A percentile compares a stretch with the other conserved stretches of the same genome.
These are phyloP conservation scores for Pseudeuparius sepicola DNA, from an alignment of 2,888 invertebrate genomes.

Conservation along the genomic window DNA sequence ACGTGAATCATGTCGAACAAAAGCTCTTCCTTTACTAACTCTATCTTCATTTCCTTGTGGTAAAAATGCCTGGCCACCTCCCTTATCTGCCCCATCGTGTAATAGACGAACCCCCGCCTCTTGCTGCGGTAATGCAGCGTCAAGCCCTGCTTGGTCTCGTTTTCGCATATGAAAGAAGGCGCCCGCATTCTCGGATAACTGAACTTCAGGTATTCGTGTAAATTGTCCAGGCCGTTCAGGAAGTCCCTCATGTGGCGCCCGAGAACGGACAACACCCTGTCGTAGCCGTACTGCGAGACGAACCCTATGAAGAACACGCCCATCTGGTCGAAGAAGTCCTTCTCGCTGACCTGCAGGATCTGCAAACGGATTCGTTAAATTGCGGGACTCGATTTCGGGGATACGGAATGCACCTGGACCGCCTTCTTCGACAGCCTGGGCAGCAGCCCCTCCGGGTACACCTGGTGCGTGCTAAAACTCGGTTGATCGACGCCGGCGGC, in stretches of 20 bases:
- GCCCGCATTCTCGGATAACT: constrained; percentile 87
- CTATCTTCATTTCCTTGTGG: constrained; percentile 89
- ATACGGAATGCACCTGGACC: no score
- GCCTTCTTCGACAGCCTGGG: constrained; percentile 77
- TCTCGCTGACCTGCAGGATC: constrained; percentile 79
- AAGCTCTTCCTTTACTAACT: constrained; percentile 76
- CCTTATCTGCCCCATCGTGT: constrained; percentile 93
- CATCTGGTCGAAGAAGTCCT: constrained; percentile 89
- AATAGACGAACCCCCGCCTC: constrained; percentile 87
- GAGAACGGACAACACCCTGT: constrained; percentile 77
- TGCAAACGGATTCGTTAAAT: constrained; percentile 42
- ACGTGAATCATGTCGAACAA: constrained; percentile 88
- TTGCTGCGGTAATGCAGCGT: constrained; percentile 91
- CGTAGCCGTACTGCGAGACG: constrained; percentile 91
- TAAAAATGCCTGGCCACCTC: constrained; percentile 90
- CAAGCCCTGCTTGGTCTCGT: constrained; percentile 84
- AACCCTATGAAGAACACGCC: constrained; percentile 90
- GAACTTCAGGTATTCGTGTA: constrained; percentile 95
- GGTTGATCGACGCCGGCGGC: constrained; percentile 81
- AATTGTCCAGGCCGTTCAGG: constrained; percentile 88
- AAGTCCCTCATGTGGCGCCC: constrained; percentile 94
- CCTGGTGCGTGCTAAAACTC: constrained; percentile 83
- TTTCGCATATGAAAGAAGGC: constrained; percentile 95
- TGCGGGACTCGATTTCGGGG: not conserved
- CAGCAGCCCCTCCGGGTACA: constrained; percentile 84